Evolutionary conservation across 2,113 vertebrate genomes (phyloP), one percentile per base, ranked within the genome.

Genomic region (Anthoscopus minutus): DNA sequence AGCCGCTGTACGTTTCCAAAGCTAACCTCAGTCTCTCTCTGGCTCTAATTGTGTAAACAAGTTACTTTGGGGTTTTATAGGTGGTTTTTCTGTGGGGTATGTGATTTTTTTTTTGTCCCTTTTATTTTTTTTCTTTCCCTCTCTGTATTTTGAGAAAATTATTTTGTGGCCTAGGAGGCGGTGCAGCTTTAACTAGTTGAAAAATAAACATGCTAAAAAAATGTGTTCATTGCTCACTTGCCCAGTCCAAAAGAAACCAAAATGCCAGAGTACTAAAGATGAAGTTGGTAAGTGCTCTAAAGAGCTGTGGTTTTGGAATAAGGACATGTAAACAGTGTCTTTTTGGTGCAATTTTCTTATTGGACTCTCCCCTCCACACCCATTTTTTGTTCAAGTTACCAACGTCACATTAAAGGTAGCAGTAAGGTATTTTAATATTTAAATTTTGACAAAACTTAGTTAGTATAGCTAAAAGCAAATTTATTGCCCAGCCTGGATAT

Each of bases 1-100:
- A 97, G 98, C 99, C 97, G 98, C 99, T 98, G 99, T 99, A 98
- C 96, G 99, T 98, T 89, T 67, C 22, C 40, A 35, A 50, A 83
- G 57, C 78, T 92, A 80, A 84, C 67, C 7, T 62, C 44, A 35
- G 24, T 90, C 54, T 66, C 44, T 81, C 2, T 3, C 30, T 88
- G 69, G 9, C 33, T 92, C 40, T 85, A 38, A 74, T 62, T 74
- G 40, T 74, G 44, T 60, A 42, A 66, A 74, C 37, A 37, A 60
- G 48, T 56, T 35, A 57, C 31, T 66, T 62, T 20, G 25, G 81
- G 65, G 25, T 5, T 86, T 96, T 61, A 57, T 22, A 22, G 42
- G 30, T 76, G 28, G 28, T 10, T 93, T n/a, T 93, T 74, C 64
- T 37, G 1, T 44, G 37, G 40, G 20, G 3, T 54, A 4, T 37